phyloP scores from a whole-genome alignment of 37 sponge, comb jelly and placozoan species.

The Hormiphora californensis region DNA sequence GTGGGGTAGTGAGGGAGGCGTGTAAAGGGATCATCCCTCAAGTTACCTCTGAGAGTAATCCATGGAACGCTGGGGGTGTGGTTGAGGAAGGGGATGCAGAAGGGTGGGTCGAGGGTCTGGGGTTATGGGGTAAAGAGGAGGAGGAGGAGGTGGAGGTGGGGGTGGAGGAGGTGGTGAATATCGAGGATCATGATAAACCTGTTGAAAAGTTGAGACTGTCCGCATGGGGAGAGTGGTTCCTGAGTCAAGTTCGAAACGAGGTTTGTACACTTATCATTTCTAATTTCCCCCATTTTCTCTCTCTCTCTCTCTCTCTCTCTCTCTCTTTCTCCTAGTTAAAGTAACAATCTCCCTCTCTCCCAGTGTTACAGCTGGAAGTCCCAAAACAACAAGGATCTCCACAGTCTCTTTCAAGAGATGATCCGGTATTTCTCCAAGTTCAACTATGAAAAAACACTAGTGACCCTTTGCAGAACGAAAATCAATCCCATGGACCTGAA shows the following conservation, averaged over 20 bases:
- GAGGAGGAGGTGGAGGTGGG: too few relatives aligned
- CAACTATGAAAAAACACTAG: neutral
- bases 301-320: neutral
- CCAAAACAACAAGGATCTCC: slow-evolving; percentile 10
- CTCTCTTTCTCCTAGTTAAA: neutral
- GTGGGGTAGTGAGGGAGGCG: neutral
- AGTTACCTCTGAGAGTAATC: neutral
- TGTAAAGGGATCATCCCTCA: neutral
- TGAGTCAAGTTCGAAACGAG: neutral
- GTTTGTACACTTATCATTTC: neutral
- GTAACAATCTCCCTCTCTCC: neutral
- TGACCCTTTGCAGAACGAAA: neutral
- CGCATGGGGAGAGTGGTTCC: too few relatives aligned
- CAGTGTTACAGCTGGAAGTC: slow-evolving; percentile 26
- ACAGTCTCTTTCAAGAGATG: slow-evolving; percentile 23
- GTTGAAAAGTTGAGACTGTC: too few relatives aligned
- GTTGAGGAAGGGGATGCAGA: neutral
- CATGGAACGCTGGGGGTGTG: neutral
- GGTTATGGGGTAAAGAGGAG: too few relatives aligned
- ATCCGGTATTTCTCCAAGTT: slow-evolving; percentile 23
- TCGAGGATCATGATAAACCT: too few relatives aligned
- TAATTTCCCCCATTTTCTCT: neutral
- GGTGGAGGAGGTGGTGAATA: too few relatives aligned
- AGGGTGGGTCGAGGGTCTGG: slow-evolving; percentile 2
- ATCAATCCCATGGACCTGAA: neutral